phyloP scores from a whole-genome alignment of 1,140 invertebrate genomes.

The Lasaia peninsularis region DNA sequence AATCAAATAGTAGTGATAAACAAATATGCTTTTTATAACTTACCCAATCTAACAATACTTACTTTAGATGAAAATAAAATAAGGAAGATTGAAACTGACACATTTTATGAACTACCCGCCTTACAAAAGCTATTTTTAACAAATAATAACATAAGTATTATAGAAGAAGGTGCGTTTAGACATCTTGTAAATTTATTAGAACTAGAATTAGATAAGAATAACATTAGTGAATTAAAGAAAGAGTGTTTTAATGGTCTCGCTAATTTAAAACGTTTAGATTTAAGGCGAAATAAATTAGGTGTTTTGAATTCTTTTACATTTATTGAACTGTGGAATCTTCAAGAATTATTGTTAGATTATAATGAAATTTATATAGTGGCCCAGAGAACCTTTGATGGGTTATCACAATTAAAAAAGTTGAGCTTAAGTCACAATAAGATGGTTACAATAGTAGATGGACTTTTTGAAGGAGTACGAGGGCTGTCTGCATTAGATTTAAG shows the following conservation, averaged over 20 bases:
- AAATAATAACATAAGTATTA: slow-evolving; percentile 83
- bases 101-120: slow-evolving; percentile 84
- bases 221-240: slow-evolving; percentile 81
- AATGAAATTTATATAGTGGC: slow-evolving; percentile 82
- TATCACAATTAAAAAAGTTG: slow-evolving; percentile 82
- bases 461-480: slow-evolving; percentile 81
- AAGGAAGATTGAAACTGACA: slow-evolving; percentile 82
- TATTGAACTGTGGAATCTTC: slow-evolving; percentile 83
- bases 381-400: slow-evolving; percentile 83
- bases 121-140: slow-evolving; percentile 83
- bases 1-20: slow-evolving; percentile 82
- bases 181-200: slow-evolving; percentile 82
- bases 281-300: slow-evolving; percentile 83
- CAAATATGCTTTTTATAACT: slow-evolving; percentile 83
- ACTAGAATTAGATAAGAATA: slow-evolving; percentile 84
- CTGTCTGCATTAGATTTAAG: slow-evolving; percentile 84
- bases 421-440: slow-evolving; percentile 86
- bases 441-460: slow-evolving; percentile 79
- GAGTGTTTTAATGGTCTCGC: slow-evolving; percentile 86
- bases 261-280: slow-evolving; percentile 81
- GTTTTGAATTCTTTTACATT: slow-evolving; percentile 86
- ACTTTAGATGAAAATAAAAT: slow-evolving; percentile 85
- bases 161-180: slow-evolving; percentile 85
- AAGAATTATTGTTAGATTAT: slow-evolving; percentile 84
- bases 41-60: slow-evolving; percentile 80